Evolutionary conservation across 37 sponge, comb jelly and placozoan species (phyloP), one percentile per base, ranked within the genome.

Genomic region (Spongilla lacustris): DNA sequence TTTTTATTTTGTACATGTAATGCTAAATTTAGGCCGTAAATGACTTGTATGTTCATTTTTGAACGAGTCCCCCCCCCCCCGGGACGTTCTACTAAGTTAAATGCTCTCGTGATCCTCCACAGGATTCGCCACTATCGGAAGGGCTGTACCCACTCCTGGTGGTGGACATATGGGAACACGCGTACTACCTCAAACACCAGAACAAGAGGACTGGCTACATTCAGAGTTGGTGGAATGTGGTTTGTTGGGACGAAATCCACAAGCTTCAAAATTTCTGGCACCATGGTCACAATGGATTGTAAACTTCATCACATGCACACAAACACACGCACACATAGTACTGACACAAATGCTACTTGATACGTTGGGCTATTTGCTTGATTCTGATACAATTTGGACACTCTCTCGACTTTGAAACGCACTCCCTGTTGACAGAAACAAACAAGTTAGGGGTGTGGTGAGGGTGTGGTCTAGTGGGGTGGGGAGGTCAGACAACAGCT

Each of bases 121-220:
- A 94, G 91, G 96, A 96, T 69, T 84, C 66, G 35, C 96, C 96
- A 4, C 36, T 96, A 48, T 69, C 81, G 30, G 34, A 83, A 27
- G 87, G 84, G 0, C 85, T 91, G 13, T 83, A 89, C 71, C 96
- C 96, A 14, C 41, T 96, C 0, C 85, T 96, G 34, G 94, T 83
- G 12, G 11, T 96, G 67, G 96, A 96, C 49, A 81, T 96, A 70
- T 96, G 96, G 96, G 96, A 96, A 58, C 96, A 96, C 69, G 89
- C 96, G 22, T 96, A 96, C 86, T 96, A 96, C 81, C 93, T 96
- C n/a, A 78, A 93, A 46, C 87, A 93, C 74, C 86, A 93, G 87
- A 91, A 93, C 85, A 89, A 80, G 77, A 32, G 94, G 19, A 32
- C 81, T 0, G 82, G 75, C 68, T 93, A 96, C 79, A 73, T 96